These are phyloP conservation scores for Pedetes capensis DNA, from an alignment of 2,113 vertebrate species.

Conservation along the genomic window DNA sequence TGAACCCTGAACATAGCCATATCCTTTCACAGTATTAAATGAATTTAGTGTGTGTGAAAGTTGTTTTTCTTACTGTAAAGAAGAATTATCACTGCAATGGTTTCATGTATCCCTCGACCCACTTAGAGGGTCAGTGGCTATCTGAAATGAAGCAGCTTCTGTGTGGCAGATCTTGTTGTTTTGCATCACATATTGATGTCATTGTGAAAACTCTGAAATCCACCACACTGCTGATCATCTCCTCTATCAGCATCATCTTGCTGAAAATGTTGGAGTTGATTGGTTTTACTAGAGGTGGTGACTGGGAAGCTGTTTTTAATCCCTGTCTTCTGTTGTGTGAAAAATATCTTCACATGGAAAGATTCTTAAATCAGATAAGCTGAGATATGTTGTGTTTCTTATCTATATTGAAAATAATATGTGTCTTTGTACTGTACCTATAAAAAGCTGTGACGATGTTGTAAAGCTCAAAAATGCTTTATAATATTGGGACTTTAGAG, in stretches of 20 bases:
- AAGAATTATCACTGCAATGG: background rate
- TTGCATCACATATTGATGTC: background rate
- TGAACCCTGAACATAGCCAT: background rate
- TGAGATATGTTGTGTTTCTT: background rate
- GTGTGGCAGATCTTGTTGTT: background rate
- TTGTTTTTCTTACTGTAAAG: background rate
- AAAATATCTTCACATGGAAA: background rate
- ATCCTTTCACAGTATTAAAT: background rate
- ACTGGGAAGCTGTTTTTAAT: background rate
- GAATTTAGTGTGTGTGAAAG: background rate
- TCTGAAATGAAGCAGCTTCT: background rate
- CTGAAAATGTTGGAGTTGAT: background rate
- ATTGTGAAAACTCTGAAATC: background rate
- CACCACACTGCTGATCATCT: background rate
- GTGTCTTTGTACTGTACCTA: background rate
- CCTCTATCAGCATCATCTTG: background rate
- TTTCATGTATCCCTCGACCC: background rate
- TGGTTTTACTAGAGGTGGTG: background rate
- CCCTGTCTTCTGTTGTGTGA: background rate
- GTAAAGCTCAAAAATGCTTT: background rate
- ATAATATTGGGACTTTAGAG: background rate
- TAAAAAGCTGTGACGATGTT: background rate
- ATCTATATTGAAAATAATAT: background rate
- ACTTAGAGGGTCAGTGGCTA: background rate
- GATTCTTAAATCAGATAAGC: background rate